Evolutionary conservation across 2,797 vertebrate species (phyloP).

Genomic region (Coregonus sp.): DNA sequence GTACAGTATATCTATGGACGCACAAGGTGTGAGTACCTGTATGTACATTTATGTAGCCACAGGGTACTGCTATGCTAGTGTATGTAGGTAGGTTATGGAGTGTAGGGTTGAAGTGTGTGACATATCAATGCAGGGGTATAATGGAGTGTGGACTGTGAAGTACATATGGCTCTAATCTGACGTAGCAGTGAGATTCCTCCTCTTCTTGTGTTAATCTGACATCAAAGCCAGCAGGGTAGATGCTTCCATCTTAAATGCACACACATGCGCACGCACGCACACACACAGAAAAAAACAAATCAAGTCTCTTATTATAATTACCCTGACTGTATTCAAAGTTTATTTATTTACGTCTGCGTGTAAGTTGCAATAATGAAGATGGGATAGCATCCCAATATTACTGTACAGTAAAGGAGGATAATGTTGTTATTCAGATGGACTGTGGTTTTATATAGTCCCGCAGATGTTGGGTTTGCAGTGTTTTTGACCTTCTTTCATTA

Average conservation of each 20-base stretch:
- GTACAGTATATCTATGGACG: conserved; percentile 14
- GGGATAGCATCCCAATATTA: background rate
- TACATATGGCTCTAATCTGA: background rate
- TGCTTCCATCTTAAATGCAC: background rate
- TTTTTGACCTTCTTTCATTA: conserved; percentile 19
- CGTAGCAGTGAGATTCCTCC: background rate
- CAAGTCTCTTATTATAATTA: background rate
- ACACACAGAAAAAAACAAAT: background rate
- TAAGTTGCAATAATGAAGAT: background rate
- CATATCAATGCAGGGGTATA: background rate
- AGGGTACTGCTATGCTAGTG: background rate
- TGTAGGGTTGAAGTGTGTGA: background rate
- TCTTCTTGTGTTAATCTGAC: background rate
- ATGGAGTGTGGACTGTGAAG: background rate
- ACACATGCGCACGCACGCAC: background rate
- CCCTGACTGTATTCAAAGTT: background rate
- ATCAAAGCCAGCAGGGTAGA: background rate
- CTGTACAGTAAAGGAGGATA: background rate
- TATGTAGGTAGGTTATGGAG: background rate
- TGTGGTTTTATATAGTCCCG: background rate
- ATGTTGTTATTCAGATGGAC: background rate
- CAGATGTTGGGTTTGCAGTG: conserved; percentile 21
- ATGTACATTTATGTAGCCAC: conserved; percentile 12
- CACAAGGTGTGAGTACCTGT: conserved; percentile 5
- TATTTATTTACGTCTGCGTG: background rate